Evolutionary conservation across 2,113 vertebrate genomes (phyloP), one percentile per base, ranked within the genome.

Genomic region (Lamprologus lemairii): DNA sequence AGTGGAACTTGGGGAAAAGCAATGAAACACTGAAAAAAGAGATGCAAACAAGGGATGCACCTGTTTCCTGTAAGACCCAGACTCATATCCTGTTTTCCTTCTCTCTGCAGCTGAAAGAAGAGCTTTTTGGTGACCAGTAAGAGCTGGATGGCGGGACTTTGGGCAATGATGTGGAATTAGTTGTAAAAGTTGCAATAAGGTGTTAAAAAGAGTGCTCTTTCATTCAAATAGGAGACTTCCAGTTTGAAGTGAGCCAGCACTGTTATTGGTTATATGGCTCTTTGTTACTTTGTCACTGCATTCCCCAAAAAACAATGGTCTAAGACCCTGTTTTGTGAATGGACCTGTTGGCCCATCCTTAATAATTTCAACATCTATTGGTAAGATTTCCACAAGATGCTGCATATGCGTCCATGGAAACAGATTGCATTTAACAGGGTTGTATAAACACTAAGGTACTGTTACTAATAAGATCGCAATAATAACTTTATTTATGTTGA

Each of bases 51-150:
- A 21, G 9, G 92, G 90, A 94, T 88, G 84, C 90, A 95, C 1
- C 92, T 93, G 93, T 16, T 87, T 94, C 93, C 93, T 92, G 81
- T 63, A 7, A 28, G 42, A 45, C 12, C 17, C 51, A 31, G 58
- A 75, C 80, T 92, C 86, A 91, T 86, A 87, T 95, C 91, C 93
- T 92, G 86, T 79, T 57, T 19, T 45, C 2, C 35, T 31, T 78
- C 47, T 45, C 9, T 83, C 19, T 84, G 42, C 42, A 23, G 42
- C 23, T 71, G 33, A n/a, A 45, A 40, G 14, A 40, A 51, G 28
- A 65, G 45, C n/a, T n/a, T 14, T 82, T 13, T 73, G 26, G 19
- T 53, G 13, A 80, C 0, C 45, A 78, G 71, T 19, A n/a, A 31
- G 10, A 47, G 17, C 68, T 57, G 83, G 51, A 78, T n/a, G 45